Evolutionary conservation across 2,113 vertebrate genomes (phyloP).

Genomic region (Alaudala cheleensis): DNA sequence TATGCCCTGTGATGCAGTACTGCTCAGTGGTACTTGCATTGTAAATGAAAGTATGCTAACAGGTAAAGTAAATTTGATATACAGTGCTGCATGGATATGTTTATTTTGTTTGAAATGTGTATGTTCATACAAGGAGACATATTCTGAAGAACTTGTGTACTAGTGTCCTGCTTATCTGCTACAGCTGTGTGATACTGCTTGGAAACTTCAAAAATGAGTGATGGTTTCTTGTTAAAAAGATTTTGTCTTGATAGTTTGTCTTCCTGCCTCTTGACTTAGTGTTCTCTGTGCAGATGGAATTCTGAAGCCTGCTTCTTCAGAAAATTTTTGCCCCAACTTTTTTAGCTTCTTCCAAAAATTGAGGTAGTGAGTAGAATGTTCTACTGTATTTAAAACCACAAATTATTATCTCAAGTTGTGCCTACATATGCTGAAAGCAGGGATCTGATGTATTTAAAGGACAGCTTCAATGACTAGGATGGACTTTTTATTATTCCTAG

Average conservation of each 20-base stretch:
- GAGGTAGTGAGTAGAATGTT: background rate
- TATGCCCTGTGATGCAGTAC: conserved; percentile 96
- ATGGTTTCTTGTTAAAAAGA: background rate
- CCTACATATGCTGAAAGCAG: background rate
- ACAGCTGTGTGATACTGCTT: background rate
- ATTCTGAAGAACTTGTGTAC: background rate
- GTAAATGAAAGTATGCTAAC: conserved; percentile 99
- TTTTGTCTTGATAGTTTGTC: background rate
- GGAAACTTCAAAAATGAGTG: background rate
- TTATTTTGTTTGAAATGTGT: background rate
- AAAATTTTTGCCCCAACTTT: background rate
- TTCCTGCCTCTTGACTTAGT: background rate
- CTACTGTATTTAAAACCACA: background rate
- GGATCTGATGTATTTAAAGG: background rate
- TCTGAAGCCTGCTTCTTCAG: background rate
- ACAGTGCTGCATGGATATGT: background rate
- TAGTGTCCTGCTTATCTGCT: background rate
- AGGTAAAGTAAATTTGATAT: conserved; percentile 80
- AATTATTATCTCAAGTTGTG: background rate
- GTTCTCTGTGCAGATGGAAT: background rate
- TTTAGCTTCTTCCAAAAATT: background rate
- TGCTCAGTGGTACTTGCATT: conserved; percentile 95
- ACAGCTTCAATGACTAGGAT: background rate
- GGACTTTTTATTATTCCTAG: background rate
- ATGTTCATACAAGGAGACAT: background rate